Base-by-base conservation (phyloP, 2,797 vertebrate species). In the Labeo calbasu region DNA sequence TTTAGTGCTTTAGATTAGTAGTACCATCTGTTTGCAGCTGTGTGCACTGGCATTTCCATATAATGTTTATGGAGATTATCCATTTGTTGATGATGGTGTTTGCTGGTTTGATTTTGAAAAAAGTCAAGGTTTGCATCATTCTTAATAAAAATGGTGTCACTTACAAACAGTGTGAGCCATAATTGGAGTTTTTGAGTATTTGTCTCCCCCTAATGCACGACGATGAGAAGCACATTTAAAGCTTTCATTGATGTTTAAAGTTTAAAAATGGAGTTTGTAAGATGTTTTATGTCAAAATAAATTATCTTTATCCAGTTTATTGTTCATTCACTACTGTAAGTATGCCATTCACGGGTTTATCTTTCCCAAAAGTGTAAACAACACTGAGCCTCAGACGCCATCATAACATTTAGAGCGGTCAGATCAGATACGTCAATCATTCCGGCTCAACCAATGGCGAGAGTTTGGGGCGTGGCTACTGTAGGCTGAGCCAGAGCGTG, bases 171-270 rank as follows among this genome's bases (percentile, higher is more conserved):
- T 21, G n/a, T 8, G 11, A 61, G 15, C 10, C 8, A 7, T 79
- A 57, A 66, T 66, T 23, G 4, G 3, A 70, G 23, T 36, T 25
- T 75, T 14, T 83, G 43, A 17, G 40, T 71, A 50, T 84, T 80
- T 89, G 86, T 86, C 76, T 75, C 82, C 82, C 76, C 36, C 82
- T 83, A 63, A 66, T 66, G 86, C 28, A 46, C 23, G 1, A 23
- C 57, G 53, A 59, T 23, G n/a, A 83, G n/a, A n/a, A 51, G 2
- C 59, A 21, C 59, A 78, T 61, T 1, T 78, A 78, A 65, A 32
- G 51, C 32, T 23, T 55, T 36, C 1, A 23, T 17, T 65, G 17
- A 32, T 9, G 25, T 7, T n/a, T 57, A 57, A 57, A 57, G 55
- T 11, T n/a, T 36, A 32, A 36, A 66, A 36, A 6, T 66, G 63